Percentiles rank a stretch among this genome's conserved stretches.
Evolutionary conservation across 2,797 vertebrate species (phyloP).

Genomic region (Iguana delicatissima): DNA sequence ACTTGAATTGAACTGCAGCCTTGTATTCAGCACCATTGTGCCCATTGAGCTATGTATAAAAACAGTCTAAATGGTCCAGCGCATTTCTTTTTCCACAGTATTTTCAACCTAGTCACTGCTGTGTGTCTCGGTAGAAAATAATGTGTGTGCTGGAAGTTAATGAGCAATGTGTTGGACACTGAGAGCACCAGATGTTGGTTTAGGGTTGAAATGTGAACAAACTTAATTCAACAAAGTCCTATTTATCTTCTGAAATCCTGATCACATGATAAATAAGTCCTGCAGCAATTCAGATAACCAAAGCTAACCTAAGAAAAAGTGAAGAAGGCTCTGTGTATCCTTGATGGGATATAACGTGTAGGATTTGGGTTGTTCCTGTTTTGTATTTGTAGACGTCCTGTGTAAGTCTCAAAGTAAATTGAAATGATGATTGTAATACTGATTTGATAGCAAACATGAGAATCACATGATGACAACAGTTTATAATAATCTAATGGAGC

Average conservation of each 20-base stretch:
- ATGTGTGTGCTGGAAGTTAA: conserved; percentile 61
- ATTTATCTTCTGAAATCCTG: conserved; percentile 58
- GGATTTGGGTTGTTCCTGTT: not conserved
- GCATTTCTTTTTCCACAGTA: conserved; percentile 53
- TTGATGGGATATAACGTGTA: not conserved
- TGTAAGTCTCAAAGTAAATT: not conserved
- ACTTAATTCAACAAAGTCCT: conserved; percentile 52
- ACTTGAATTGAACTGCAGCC: conserved; percentile 62
- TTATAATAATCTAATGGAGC: not conserved
- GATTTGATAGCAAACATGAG: not conserved
- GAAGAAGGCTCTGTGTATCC: not conserved
- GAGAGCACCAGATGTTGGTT: conserved; percentile 44
- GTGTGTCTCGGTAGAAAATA: conserved; percentile 58
- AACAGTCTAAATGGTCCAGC: conserved; percentile 54
- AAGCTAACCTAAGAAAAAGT: conserved; percentile 2
- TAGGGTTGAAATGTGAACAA: conserved; percentile 44
- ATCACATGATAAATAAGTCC: conserved; percentile 47
- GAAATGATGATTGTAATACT: not conserved
- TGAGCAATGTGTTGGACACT: conserved; percentile 51
- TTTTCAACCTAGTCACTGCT: conserved; percentile 62
- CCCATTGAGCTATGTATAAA: conserved; percentile 65
- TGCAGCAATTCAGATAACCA: conserved; percentile 37
- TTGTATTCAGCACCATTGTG: conserved; percentile 58
- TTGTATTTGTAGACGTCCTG: not conserved
- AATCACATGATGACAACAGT: not conserved